Evolutionary conservation across 2,797 vertebrate genomes (phyloP).

Genomic region (Rhabdophis nuchalis): DNA sequence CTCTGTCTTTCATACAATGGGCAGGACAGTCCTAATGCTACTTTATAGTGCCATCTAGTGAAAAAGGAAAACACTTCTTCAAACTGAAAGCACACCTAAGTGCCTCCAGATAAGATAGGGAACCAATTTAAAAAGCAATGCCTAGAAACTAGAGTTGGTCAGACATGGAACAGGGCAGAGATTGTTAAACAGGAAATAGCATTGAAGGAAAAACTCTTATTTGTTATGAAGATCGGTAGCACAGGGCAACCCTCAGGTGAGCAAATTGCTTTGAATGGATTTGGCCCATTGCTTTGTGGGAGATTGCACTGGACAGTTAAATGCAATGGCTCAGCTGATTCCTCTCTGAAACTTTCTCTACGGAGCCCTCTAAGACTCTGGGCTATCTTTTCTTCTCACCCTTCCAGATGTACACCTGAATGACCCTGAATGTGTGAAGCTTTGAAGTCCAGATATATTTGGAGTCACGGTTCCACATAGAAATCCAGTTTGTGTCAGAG

Average conservation of each 20-base stretch:
- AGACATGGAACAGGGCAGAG: neutral
- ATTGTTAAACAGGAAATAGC: neutral
- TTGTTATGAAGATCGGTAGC: neutral
- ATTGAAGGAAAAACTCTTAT: neutral
- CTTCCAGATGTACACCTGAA: neutral
- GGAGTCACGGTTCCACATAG: neutral
- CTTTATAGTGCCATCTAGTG: slow-evolving; percentile 36
- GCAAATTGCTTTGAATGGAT: neutral
- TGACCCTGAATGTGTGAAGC: neutral
- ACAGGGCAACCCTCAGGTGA: neutral
- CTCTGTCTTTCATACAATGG: neutral
- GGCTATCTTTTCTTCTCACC: neutral
- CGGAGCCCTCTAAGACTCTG: neutral
- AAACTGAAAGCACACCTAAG: slow-evolving; percentile 33
- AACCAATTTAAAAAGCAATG: neutral
- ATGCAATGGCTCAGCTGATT: neutral
- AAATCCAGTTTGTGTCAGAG: neutral
- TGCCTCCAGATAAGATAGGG: slow-evolving; percentile 51
- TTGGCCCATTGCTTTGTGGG: neutral
- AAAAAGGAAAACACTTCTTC: slow-evolving; percentile 6
- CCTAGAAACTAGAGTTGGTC: neutral
- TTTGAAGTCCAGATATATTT: neutral
- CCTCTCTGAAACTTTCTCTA: neutral
- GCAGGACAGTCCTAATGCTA: slow-evolving; percentile 4
- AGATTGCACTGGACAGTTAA: neutral